Percentiles rank a stretch among this genome's conserved stretches.
These are phyloP conservation scores for Helicoverpa zea DNA, from an alignment of 1,140 invertebrate species.

Conservation along the genomic window DNA sequence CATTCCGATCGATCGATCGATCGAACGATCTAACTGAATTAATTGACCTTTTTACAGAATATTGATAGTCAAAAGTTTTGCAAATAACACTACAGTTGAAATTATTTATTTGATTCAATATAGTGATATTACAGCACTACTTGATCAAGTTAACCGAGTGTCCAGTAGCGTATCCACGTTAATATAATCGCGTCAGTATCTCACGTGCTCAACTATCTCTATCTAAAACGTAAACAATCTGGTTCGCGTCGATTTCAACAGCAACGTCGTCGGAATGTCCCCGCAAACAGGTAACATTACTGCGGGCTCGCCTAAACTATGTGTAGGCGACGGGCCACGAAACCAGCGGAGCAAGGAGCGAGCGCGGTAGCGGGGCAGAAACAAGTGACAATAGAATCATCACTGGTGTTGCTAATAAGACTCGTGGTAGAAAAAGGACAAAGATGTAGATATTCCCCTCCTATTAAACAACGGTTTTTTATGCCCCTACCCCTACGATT, in stretches of 20 bases:
- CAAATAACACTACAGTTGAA: too few species aligned
- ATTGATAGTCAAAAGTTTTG: too few species aligned
- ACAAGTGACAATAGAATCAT: not conserved
- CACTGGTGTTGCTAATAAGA: too few species aligned
- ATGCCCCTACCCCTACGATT: too few species aligned
- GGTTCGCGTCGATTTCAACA: conserved; percentile 74
- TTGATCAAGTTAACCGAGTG: too few species aligned
- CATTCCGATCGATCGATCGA: too few species aligned
- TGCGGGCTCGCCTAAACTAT: conserved; percentile 54
- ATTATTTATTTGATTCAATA: too few species aligned
- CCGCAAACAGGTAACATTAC: conserved; percentile 59
- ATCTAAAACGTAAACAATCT: conserved; percentile 79
- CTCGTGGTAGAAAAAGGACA: not conserved
- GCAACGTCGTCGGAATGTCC: conserved; percentile 62
- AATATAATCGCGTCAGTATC: conserved; percentile 50
- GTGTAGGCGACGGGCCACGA: conserved; percentile 40
- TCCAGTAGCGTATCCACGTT: conserved; percentile 57
- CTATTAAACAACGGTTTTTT: too few species aligned
- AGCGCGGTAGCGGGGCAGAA: not conserved
- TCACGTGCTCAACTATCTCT: conserved; percentile 73
- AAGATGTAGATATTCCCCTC: not conserved
- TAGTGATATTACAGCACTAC: too few species aligned
- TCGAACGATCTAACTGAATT: too few species aligned
- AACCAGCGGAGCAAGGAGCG: conserved; percentile 1
- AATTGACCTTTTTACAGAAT: too few species aligned